Evolutionary conservation across 2,888 invertebrate species (phyloP).

Genomic region (Malthinus flaveolus): DNA sequence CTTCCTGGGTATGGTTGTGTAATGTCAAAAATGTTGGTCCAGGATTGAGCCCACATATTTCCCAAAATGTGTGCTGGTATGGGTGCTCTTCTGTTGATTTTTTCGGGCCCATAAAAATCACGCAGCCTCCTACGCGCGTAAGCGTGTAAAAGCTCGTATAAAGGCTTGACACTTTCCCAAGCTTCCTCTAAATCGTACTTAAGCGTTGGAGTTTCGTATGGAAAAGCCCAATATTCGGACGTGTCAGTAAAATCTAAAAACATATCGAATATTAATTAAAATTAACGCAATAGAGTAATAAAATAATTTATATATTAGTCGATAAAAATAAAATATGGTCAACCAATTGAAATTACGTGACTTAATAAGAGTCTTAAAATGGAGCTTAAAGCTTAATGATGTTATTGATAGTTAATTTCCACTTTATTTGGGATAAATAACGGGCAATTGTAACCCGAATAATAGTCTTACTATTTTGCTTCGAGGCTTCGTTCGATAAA

Average conservation of each 20-base stretch:
- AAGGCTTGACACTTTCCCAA: conserved; percentile 82
- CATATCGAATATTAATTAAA: not conserved
- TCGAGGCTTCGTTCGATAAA: conserved; percentile 79
- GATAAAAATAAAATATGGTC: too few species aligned
- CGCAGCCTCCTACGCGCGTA: conserved; percentile 84
- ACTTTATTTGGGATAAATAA: too few species aligned
- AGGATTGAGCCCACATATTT: conserved; percentile 90
- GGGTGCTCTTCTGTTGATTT: conserved; percentile 77
- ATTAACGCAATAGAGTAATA: too few species aligned
- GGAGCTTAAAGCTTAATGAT: too few species aligned
- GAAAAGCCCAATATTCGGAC: conserved; percentile 87
- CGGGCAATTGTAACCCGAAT: too few species aligned
- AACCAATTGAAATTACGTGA: too few species aligned
- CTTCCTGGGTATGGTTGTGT: conserved; percentile 82
- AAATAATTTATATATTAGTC: too few species aligned
- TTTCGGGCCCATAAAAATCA: conserved; percentile 82
- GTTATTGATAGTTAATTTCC: too few species aligned
- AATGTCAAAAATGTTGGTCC: conserved; percentile 79
- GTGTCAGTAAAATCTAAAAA: conserved; percentile 82
- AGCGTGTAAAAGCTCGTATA: conserved; percentile 86
- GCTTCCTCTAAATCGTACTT: conserved; percentile 78
- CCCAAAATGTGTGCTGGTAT: conserved; percentile 85
- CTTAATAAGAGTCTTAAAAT: too few species aligned
- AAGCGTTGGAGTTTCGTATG: conserved; percentile 79
- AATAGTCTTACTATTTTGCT: conserved; percentile 71